Conservation (phyloP, 2,888 invertebrate species). For the Archips xylosteana region DNA sequence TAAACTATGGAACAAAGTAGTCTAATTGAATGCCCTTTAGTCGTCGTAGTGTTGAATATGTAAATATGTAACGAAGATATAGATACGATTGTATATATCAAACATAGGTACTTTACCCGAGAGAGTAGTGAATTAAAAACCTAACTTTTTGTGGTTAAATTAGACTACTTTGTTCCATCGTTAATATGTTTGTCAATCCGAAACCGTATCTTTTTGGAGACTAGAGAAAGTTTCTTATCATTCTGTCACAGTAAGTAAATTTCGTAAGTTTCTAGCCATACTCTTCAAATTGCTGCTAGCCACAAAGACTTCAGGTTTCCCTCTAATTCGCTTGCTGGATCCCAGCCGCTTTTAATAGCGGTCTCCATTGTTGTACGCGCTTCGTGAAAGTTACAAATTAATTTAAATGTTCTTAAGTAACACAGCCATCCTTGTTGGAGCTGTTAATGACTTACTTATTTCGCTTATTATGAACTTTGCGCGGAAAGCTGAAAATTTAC, state of each 20-base stretch:
- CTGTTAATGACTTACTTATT: constrained; percentile 68
- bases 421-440: constrained; percentile 56
- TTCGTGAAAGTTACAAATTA: constrained; percentile 71
- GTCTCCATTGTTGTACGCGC: constrained; percentile 59
- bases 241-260: constrained; percentile 27
- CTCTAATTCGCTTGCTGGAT: constrained; percentile 58
- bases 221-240: constrained; percentile 10
- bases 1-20: too few relatives aligned
- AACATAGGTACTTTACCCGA: too few relatives aligned
- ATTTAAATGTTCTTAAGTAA: constrained; percentile 66
- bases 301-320: constrained; percentile 51
- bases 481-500: constrained; percentile 53
- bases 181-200: neutral
- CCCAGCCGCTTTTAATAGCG: constrained; percentile 57
- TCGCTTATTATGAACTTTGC: constrained; percentile 57
- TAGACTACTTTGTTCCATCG: neutral
- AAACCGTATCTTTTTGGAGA: constrained; percentile 3
- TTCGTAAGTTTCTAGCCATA: constrained; percentile 28
- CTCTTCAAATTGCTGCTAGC: constrained; percentile 38
- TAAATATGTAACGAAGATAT: too few relatives aligned
- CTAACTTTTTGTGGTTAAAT: too few relatives aligned
- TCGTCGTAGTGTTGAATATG: too few relatives aligned
- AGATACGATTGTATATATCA: too few relatives aligned
- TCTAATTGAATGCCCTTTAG: too few relatives aligned
- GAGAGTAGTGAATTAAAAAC: too few relatives aligned